Base-by-base conservation (phyloP, 1,140 invertebrate species). In the Tachypleus tridentatus region DNA sequence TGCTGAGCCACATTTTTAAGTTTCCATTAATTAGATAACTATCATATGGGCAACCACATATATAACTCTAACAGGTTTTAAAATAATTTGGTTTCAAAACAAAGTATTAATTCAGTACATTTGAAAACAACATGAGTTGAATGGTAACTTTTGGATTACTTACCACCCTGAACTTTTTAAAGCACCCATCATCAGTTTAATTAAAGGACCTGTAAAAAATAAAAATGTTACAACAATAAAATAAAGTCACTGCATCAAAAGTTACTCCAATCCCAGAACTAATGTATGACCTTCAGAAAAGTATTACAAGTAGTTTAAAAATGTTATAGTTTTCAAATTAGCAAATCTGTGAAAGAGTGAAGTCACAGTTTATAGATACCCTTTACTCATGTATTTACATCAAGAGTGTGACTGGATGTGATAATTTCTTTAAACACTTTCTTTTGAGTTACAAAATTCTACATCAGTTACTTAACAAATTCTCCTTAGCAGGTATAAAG, bases 101-200 rank as follows among this genome's bases (percentile, higher is more conserved):
- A 48, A 6, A 5, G 9, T 59, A 48, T 48, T 10, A 59, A 59
- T 49, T 47, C 29, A 29, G 29, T 29, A 29, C 29, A 29, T 29
- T 29, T 29, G 0, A 29, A 29, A 29, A 29, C 29, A 29, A 29
- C 29, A 29, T 2, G 2, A 29, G 29, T 29, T 29, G 29, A 29
- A 29, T 29, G 29, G 29, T 29, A 29, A 29, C 29, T 29, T 29
- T 29, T 29, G 29, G 4, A 48, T 59, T 50, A 80, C 81, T 79
- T 78, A 89, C 87, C 89, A 95, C 72, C 91, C 91, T 69, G 88
- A 86, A 69, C 83, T 83, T 73, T 87, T 89, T 49, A 95, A 75
- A n/a, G 91, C 91, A 65, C 81, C 83, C 77, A 91, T 80, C 86
- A 95, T 86, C 11, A 93, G 73, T 76, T 90, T 89, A 0, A 94